Conservation (phyloP, 2,797 vertebrate genomes). For the Tenualosa thibaudeaui region DNA sequence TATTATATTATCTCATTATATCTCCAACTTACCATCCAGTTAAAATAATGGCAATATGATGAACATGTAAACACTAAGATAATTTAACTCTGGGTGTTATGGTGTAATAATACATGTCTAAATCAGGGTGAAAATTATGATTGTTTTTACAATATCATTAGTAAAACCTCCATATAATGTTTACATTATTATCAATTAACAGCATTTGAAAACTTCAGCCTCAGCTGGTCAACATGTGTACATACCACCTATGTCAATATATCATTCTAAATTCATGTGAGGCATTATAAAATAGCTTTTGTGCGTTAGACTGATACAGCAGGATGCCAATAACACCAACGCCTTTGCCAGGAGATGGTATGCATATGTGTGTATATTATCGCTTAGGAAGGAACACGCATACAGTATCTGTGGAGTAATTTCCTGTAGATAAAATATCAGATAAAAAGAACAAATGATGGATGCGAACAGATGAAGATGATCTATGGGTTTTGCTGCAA, state of each 20-base stretch:
- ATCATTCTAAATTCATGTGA: not conserved
- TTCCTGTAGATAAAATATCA: not conserved
- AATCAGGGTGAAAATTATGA: no score
- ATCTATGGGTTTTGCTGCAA: not conserved
- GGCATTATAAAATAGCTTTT: not conserved
- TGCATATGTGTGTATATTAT: not conserved
- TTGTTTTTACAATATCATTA: no score
- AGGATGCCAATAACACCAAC: not conserved
- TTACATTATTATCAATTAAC: not conserved
- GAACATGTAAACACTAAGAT: not conserved
- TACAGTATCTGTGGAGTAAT: not conserved
- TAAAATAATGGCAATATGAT: not conserved
- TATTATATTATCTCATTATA: not conserved
- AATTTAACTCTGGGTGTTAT: not conserved
- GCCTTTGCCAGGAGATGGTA: not conserved
- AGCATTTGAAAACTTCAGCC: not conserved
- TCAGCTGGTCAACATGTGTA: not conserved
- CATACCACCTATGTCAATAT: not conserved
- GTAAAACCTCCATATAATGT: no score
- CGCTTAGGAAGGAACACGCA: not conserved
- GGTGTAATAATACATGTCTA: no score
- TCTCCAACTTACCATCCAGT: not conserved
- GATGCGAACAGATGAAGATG: not conserved
- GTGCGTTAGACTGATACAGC: not conserved
- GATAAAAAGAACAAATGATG: constrained; percentile 11